Evolutionary conservation across 2,797 vertebrate species (phyloP), one percentile per base, ranked within the genome.

Genomic region (Holocentrus rufus): DNA sequence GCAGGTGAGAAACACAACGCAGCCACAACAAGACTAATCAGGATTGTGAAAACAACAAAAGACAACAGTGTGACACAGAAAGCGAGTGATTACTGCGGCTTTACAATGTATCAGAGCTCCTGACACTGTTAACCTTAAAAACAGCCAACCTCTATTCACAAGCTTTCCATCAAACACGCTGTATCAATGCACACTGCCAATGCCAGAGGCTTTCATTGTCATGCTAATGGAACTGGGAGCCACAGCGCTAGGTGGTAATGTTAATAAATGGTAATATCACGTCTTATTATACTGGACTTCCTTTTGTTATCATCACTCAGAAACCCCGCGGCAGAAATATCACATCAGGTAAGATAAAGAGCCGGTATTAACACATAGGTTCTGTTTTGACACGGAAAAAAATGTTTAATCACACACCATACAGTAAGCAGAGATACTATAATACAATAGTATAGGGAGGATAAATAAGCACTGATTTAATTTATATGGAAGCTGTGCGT

Each of bases 211-310:
- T 59, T 75, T 87, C 89, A 93, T 94, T 94, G 91, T 94, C 88
- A 94, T 94, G 93, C 82, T 93, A 94, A 94, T 93, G 69, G 74
- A 10, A 83, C 79, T 75, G 83, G 76, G 64, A 88, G 77, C 82
- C 84, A 76, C 70, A 82, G 85, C 69, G n/a, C 70, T 79, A 77
- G 79, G 65, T 82, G 77, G 86, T 84, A 90, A 87, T 89, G 31
- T 88, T 89, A 92, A 92, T 92, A 91, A 91, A 92, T 91, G 87
- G 89, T 86, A 92, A 91, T 90, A 92, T 90, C 87, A 87, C 75
- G 62, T 88, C 86, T 84, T 89, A 90, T 90, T 91, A 92, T 80
- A 86, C 76, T 60, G 82, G 84, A 88, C 86, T 85, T 89, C 87
- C 74, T 89, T 90, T 87, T 86, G 83, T 90, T 82, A 88, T 88